Conservation (phyloP, 2,113 vertebrate species). For the Orycteropus afer region DNA sequence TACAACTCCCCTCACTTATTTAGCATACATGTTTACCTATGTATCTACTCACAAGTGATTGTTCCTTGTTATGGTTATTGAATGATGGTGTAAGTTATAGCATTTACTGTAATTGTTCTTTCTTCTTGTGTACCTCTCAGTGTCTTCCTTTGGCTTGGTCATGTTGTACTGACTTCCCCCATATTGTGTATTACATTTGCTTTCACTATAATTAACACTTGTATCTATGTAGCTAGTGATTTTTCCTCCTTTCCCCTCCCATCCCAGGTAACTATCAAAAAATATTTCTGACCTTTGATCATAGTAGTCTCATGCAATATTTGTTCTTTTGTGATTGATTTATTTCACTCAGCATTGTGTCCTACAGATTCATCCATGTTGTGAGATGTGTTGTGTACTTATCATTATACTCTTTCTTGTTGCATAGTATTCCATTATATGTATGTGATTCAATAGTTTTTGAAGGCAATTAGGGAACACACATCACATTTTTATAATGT, state of each 20-base stretch:
- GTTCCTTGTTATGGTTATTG: background rate
- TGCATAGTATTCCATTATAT: background rate
- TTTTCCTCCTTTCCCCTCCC: background rate
- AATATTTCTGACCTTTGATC: background rate
- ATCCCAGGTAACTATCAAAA: background rate
- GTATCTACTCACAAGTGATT: background rate
- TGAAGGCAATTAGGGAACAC: background rate
- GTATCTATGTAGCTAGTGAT: background rate
- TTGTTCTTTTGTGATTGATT: background rate
- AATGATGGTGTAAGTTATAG: no score
- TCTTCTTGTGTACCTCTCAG: background rate
- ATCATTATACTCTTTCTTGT: background rate
- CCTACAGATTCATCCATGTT: background rate
- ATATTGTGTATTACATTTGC: background rate
- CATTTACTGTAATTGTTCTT: no score
- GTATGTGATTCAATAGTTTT: background rate
- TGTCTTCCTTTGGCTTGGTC: background rate
- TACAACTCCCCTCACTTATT: background rate
- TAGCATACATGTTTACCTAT: background rate
- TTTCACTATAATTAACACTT: background rate
- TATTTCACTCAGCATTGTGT: background rate
- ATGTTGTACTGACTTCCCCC: background rate
- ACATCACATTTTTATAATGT: background rate
- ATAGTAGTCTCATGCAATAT: background rate
- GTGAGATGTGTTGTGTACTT: background rate